phyloP scores from a whole-genome alignment of 2,888 invertebrate species.

The Yponomeuta cagnagella region DNA sequence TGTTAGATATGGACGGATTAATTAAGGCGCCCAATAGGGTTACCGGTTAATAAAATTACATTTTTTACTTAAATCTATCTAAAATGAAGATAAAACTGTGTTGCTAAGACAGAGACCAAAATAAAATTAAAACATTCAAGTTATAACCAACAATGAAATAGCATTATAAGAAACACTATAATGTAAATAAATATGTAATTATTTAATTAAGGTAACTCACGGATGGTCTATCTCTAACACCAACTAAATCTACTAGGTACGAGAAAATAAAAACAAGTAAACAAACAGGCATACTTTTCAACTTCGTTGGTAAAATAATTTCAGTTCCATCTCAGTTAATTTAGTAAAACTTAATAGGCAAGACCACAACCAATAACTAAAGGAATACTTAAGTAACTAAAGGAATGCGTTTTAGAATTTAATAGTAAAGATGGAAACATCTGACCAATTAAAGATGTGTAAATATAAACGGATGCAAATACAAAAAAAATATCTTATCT shows the following conservation, averaged over 20 bases:
- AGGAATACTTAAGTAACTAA: conserved; percentile 65
- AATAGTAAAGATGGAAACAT: conserved; percentile 36
- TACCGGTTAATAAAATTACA: conserved; percentile 70
- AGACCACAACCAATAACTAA: conserved; percentile 75
- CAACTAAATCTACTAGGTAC: conserved; percentile 38
- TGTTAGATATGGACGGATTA: conserved; percentile 74
- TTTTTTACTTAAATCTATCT: conserved; percentile 29
- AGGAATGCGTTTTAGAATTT: conserved; percentile 47
- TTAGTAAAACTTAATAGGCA: conserved; percentile 75
- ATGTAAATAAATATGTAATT: conserved; percentile 57
- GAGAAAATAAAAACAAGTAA: conserved; percentile 56
- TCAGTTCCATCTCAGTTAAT: conserved; percentile 68
- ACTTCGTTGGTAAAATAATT: conserved; percentile 72
- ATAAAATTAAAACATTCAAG: conserved; percentile 40
- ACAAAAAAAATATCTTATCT: background rate
- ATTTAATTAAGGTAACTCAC: conserved; percentile 71
- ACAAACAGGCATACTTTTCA: conserved; percentile 21
- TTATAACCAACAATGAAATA: conserved; percentile 66
- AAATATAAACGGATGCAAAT: background rate
- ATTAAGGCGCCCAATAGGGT: conserved; percentile 71
- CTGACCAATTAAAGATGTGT: conserved; percentile 40
- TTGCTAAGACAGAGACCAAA: conserved; percentile 10
- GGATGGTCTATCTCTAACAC: conserved; percentile 51
- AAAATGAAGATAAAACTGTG: conserved; percentile 10
- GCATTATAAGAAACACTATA: conserved; percentile 61